These are phyloP conservation scores for Drosophila crucigera DNA, from an alignment of 2,888 invertebrate genomes.

Conservation along the genomic window DNA sequence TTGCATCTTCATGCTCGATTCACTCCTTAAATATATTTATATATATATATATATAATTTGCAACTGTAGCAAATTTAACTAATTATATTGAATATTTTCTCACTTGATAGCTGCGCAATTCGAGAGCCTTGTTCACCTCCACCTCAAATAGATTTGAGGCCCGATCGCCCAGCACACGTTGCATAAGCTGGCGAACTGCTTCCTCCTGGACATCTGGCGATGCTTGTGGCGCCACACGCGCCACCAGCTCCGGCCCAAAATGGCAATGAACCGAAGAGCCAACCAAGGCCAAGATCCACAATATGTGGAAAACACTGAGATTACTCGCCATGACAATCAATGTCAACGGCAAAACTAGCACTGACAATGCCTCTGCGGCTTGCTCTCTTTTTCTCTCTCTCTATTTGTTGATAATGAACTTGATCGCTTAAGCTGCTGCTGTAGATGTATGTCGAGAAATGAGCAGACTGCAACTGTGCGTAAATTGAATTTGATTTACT, in stretches of 20 bases:
- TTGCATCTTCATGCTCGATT: background rate
- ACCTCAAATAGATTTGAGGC: constrained; percentile 60
- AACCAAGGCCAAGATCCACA: constrained; percentile 43
- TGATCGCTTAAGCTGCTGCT: constrained; percentile 14
- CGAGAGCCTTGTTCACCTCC: constrained; percentile 52
- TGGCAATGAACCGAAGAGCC: constrained; percentile 9
- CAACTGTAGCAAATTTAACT: background rate
- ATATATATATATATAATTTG: background rate
- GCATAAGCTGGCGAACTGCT: constrained; percentile 64
- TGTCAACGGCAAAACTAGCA: constrained; percentile 30
- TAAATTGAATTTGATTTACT: background rate
- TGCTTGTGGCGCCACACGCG: constrained; percentile 48
- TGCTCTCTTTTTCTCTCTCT: background rate
- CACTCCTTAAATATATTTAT: background rate
- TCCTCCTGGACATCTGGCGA: constrained; percentile 57
- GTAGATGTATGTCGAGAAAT: background rate
- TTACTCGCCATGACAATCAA: constrained; percentile 30
- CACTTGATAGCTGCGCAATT: constrained; percentile 63
- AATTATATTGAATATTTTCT: background rate
- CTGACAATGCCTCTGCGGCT: constrained; percentile 7
- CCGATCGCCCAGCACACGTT: constrained; percentile 59
- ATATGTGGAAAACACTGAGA: constrained; percentile 19
- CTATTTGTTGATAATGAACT: constrained; percentile 37
- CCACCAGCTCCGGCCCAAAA: constrained; percentile 36
- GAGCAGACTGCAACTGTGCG: background rate